Evolutionary conservation across 2,888 invertebrate species (phyloP).

Genomic region (Danaus chrysippus): DNA sequence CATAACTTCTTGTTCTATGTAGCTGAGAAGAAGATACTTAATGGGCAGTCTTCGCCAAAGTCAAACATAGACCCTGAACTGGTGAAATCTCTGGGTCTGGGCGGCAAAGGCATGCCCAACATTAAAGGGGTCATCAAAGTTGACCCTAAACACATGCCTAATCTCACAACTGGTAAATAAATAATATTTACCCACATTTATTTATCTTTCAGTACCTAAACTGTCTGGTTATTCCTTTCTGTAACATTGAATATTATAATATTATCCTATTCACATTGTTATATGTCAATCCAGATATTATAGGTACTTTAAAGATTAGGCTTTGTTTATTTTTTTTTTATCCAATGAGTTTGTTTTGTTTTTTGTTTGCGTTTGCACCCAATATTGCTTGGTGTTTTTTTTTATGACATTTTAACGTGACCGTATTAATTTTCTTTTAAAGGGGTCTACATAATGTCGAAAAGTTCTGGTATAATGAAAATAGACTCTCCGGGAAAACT

Average conservation of each 20-base stretch:
- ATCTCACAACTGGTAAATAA: slow-evolving; percentile 69
- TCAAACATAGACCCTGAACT: slow-evolving; percentile 72
- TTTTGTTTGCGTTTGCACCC: slow-evolving; percentile 2
- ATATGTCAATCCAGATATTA: background rate
- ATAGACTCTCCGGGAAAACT: slow-evolving; percentile 81
- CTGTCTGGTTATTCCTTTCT: background rate
- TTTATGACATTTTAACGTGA: slow-evolving; percentile 11
- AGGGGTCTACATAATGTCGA: slow-evolving; percentile 87
- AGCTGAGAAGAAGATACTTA: slow-evolving; percentile 68
- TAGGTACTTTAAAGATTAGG: slow-evolving; percentile 11
- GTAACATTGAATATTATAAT: background rate
- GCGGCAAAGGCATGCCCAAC: slow-evolving; percentile 75
- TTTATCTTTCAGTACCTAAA: slow-evolving; percentile 17
- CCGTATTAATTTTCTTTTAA: slow-evolving; percentile 45
- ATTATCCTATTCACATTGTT: background rate
- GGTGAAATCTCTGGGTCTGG: slow-evolving; percentile 74
- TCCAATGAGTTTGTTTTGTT: background rate
- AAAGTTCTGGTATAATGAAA: slow-evolving; percentile 86
- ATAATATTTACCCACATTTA: background rate
- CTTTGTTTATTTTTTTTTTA: slow-evolving; percentile 9
- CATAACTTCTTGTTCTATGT: slow-evolving; percentile 18
- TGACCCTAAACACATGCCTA: slow-evolving; percentile 85
- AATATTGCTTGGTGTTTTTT: background rate
- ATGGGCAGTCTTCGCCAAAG: slow-evolving; percentile 72
- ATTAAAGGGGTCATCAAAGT: slow-evolving; percentile 86